Conservation (phyloP, 1,140 invertebrate genomes). For the Adoxophyes honmai region DNA sequence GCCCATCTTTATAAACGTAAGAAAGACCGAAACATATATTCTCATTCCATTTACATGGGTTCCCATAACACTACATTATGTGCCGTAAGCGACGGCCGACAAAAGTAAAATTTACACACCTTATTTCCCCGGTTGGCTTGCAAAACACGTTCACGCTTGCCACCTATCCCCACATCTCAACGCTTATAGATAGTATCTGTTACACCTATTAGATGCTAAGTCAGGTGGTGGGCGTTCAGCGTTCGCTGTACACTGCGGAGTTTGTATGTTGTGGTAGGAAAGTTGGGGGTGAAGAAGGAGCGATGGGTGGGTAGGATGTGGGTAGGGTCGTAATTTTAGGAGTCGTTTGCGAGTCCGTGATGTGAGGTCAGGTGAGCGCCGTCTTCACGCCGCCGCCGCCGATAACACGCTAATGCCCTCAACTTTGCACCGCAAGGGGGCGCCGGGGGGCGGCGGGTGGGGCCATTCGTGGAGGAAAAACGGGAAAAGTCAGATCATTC, state of each 20-base stretch:
- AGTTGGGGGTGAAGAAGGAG: neutral
- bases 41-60: constrained; percentile 39
- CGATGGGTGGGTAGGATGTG: constrained; percentile 27
- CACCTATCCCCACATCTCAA: constrained; percentile 75
- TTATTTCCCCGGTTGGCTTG: constrained; percentile 70
- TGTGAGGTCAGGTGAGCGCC: constrained; percentile 64
- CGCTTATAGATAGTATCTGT: constrained; percentile 73
- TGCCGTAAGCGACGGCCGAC: constrained; percentile 56
- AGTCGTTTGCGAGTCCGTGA: constrained; percentile 31
- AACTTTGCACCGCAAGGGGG: constrained; percentile 75
- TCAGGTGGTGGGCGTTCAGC: neutral
- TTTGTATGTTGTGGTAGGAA: neutral
- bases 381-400: constrained; percentile 63
- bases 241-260: constrained; percentile 28
- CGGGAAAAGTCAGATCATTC: constrained; percentile 71
- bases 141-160: constrained; percentile 74
- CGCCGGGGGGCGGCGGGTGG: constrained; percentile 26
- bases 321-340: constrained; percentile 21
- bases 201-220: constrained; percentile 52
- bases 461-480: constrained; percentile 61
- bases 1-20: too few relatives aligned
- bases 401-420: constrained; percentile 78
- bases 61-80: constrained; percentile 53
- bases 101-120: constrained; percentile 69
- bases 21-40: too few relatives aligned